phyloP scores from a whole-genome alignment of 1,140 invertebrate species.

The Philotrypesis tridentata region DNA sequence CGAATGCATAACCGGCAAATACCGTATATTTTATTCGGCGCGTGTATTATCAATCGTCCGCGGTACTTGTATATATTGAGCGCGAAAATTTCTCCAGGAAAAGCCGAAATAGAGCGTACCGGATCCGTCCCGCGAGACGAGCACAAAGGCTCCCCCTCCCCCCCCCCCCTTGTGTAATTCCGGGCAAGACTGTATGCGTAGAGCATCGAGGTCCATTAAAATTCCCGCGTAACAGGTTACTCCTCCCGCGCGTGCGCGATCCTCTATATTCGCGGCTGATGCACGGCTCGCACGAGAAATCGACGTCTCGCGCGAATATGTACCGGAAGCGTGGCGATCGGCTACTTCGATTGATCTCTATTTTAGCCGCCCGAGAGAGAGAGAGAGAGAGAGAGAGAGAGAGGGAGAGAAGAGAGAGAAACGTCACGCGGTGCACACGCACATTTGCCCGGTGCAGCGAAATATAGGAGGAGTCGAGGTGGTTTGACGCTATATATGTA shows the following conservation, averaged over 20 bases:
- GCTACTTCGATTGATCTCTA: conserved; percentile 25
- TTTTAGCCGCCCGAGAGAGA: too few relatives aligned
- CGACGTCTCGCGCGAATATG: not conserved
- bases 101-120: conserved; percentile 13
- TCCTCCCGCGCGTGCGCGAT: not conserved
- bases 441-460: too few relatives aligned
- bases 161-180: not conserved
- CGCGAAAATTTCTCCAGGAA: not conserved
- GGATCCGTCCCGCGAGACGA: not conserved
- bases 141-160: conserved; percentile 8
- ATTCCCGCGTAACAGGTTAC: conserved; percentile 18
- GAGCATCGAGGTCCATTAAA: not conserved
- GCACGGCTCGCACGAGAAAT: too few relatives aligned
- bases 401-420: too few relatives aligned
- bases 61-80: too few relatives aligned
- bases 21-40: too few relatives aligned
- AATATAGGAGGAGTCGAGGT: not conserved
- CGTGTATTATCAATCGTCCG: too few relatives aligned
- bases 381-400: too few relatives aligned
- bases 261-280: not conserved
- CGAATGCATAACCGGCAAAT: too few relatives aligned
- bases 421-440: not conserved
- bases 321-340: conserved; percentile 20
- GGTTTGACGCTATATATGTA: too few relatives aligned
- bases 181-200: not conserved